A percentile compares a stretch with the other conserved stretches of the same genome.
Conservation (phyloP, 2,797 vertebrate genomes). For the Loriculus beryllinus region DNA sequence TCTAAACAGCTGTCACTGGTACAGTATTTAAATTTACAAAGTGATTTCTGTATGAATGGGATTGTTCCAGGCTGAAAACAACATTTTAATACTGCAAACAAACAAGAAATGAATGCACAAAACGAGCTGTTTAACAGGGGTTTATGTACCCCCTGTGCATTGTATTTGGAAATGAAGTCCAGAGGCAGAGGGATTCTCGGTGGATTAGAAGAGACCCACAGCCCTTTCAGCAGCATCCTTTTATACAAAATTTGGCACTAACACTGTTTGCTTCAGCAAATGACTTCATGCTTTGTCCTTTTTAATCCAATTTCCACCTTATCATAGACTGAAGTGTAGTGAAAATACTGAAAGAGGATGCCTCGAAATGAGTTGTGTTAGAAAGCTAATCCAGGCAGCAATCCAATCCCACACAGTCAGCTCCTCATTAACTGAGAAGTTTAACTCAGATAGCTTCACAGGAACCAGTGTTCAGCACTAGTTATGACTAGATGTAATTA, state of each 20-base stretch:
- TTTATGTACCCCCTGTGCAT: constrained; percentile 53
- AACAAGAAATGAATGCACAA: constrained; percentile 48
- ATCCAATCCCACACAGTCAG: constrained; percentile 24
- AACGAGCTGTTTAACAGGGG: constrained; percentile 55
- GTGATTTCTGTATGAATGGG: constrained; percentile 27
- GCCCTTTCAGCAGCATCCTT: constrained; percentile 31
- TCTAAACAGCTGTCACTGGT: constrained; percentile 1
- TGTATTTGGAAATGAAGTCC: constrained; percentile 40
- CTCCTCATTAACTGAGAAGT: neutral
- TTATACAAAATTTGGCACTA: constrained; percentile 50
- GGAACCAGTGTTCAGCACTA: neutral
- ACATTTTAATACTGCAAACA: constrained; percentile 47
- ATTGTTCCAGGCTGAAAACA: constrained; percentile 45
- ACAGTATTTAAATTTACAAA: constrained; percentile 38
- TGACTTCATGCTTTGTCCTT: constrained; percentile 47
- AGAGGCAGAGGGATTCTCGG: constrained; percentile 7
- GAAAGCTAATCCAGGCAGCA: constrained; percentile 16
- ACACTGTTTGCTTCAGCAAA: constrained; percentile 35
- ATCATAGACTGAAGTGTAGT: constrained; percentile 30
- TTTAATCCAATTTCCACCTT: constrained; percentile 61
- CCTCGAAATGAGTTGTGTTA: neutral
- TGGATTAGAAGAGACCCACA: neutral
- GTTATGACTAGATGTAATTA: neutral
- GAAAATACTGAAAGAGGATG: constrained; percentile 34
- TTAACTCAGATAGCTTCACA: neutral